A percentile compares a stretch with the other conserved stretches of the same genome.
Conservation (phyloP, 1,140 invertebrate species). For the Protaetia brevitarsis region DNA sequence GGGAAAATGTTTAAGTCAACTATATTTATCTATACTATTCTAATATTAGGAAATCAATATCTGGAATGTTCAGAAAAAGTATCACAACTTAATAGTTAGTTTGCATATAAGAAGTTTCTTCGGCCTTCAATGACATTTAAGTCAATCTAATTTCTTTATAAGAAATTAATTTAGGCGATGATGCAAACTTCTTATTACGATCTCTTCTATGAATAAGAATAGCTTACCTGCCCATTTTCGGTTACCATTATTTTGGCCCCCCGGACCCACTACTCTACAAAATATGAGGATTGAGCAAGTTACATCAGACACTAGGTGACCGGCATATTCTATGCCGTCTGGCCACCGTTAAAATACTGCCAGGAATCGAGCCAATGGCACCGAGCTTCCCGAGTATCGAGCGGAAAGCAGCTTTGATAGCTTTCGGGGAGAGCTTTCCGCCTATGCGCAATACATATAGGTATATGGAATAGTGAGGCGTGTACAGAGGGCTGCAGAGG, state of each 20-base stretch:
- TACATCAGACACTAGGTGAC: constrained; percentile 24
- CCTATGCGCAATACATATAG: neutral
- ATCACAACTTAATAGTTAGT: too few species aligned
- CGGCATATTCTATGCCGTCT: constrained; percentile 27
- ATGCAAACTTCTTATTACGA: neutral
- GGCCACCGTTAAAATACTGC: constrained; percentile 25
- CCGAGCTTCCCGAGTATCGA: constrained; percentile 26
- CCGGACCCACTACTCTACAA: constrained; percentile 23
- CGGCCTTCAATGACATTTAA: too few species aligned
- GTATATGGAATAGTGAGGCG: too few species aligned
- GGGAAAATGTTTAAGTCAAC: too few species aligned
- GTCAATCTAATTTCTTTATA: neutral
- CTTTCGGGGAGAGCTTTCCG: constrained; percentile 14
- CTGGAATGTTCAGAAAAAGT: too few species aligned
- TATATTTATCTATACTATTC: too few species aligned
- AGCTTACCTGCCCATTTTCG: constrained; percentile 26
- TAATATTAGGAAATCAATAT: too few species aligned
- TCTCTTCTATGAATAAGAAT: neutral
- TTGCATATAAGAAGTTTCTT: too few species aligned
- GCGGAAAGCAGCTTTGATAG: constrained; percentile 28
- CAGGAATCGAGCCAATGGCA: constrained; percentile 26
- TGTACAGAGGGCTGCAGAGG: too few species aligned
- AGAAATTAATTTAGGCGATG: neutral
- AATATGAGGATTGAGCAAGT: constrained; percentile 23
- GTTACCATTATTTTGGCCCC: constrained; percentile 25